phyloP scores from a whole-genome alignment of 53 echinoderm and acorn worm genomes.

The Echinarachnius parma region DNA sequence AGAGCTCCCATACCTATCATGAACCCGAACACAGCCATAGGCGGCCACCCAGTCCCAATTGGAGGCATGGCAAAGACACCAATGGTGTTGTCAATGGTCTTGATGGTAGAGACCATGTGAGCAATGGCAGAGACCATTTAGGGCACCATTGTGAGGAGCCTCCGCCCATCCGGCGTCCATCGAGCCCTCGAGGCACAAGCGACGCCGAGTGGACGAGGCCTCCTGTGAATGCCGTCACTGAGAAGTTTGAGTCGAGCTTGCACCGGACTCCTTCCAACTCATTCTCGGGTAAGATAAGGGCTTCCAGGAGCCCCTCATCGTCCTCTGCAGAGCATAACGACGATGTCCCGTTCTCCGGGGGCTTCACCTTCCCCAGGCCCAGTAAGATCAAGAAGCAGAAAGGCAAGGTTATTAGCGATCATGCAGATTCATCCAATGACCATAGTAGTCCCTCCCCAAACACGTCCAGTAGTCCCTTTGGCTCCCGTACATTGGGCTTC shows the following conservation, averaged over 20 bases:
- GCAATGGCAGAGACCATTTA: no score
- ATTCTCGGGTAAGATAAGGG: constrained; percentile 16
- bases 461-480: background rate
- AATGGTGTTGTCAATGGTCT: background rate
- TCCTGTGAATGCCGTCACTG: constrained; percentile 34
- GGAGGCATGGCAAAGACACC: background rate
- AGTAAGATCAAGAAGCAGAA: constrained; percentile 48
- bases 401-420: background rate
- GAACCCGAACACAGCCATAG: constrained; percentile 14
- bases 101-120: no score
- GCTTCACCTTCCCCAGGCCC: constrained; percentile 40
- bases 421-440: background rate
- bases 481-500: background rate
- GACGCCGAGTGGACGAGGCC: constrained; percentile 38
- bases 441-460: background rate
- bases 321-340: constrained; percentile 15
- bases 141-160: constrained; percentile 25
- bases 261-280: constrained; percentile 25
- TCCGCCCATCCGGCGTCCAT: constrained; percentile 25
- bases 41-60: constrained; percentile 24
- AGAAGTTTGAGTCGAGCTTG: constrained; percentile 29
- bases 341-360: constrained; percentile 17
- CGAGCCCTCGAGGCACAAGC: constrained; percentile 33
- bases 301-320: constrained; percentile 17
- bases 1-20: background rate